Conservation (phyloP, 2,797 vertebrate genomes). For the Vireo griseus region DNA sequence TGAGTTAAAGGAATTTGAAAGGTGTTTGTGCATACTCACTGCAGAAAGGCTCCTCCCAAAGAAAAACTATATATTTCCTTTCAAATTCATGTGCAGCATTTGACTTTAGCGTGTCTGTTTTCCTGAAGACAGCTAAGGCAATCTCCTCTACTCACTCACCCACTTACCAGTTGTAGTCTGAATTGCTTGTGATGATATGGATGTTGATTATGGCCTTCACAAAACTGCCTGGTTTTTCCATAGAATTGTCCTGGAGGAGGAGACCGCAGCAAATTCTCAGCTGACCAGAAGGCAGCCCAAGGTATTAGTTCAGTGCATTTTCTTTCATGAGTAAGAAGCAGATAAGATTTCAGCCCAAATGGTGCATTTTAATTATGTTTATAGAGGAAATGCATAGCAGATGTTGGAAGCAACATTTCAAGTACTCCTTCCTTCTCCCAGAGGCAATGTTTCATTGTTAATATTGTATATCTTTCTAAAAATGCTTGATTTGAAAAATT, state of each 20-base stretch:
- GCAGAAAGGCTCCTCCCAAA: background rate
- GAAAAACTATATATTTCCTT: background rate
- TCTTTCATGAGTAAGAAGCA: background rate
- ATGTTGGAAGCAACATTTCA: conserved; percentile 14
- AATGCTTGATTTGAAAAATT: background rate
- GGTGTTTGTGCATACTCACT: background rate
- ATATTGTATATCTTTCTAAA: background rate
- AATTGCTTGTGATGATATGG: background rate
- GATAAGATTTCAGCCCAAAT: background rate
- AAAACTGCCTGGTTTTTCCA: background rate
- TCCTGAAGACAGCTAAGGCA: background rate
- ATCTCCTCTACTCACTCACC: background rate
- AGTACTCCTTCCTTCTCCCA: background rate
- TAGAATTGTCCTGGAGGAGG: background rate
- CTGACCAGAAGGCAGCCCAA: background rate
- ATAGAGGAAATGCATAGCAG: conserved; percentile 27
- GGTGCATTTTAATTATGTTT: conserved; percentile 30
- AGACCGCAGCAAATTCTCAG: background rate
- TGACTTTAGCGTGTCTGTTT: background rate
- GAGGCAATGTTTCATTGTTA: background rate
- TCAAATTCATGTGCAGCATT: background rate
- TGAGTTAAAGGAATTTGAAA: background rate
- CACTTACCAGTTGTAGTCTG: background rate
- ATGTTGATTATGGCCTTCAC: conserved; percentile 7
- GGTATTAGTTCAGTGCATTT: background rate